These are phyloP conservation scores for Ammodytes marinus DNA, from an alignment of 2,113 vertebrate genomes.

Conservation along the genomic window DNA sequence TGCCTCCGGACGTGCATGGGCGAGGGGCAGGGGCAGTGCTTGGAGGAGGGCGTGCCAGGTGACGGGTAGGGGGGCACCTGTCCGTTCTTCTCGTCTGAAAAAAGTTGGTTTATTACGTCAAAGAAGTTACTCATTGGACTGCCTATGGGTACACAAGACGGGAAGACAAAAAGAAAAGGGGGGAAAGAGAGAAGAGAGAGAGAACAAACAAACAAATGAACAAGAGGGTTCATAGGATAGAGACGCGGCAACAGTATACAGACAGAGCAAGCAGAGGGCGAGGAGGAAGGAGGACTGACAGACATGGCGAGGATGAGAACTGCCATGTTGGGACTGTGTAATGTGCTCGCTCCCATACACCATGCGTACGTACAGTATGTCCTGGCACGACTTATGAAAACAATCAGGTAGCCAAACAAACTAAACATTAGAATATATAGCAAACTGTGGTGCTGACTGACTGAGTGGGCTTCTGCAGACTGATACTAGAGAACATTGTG, in stretches of 20 bases:
- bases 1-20: conserved; percentile 88
- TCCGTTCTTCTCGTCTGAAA: conserved; percentile 99
- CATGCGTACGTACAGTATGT: conserved; percentile 35
- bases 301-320: conserved; percentile 27
- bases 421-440: neutral
- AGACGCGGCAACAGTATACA: conserved; percentile 68
- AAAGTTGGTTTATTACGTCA: conserved; percentile 99
- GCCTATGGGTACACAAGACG: conserved; percentile 89
- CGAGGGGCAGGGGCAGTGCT: conserved; percentile 88
- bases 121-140: conserved; percentile 99
- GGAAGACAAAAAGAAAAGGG: conserved; percentile 82
- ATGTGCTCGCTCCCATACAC: neutral
- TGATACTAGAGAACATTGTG: neutral
- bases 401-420: conserved; percentile 2
- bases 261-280: conserved; percentile 71
- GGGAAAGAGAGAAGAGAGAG: conserved; percentile 81
- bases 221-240: conserved; percentile 85
- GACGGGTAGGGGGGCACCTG: conserved; percentile 93
- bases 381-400: neutral
- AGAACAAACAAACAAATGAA: conserved; percentile 93
- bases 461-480: neutral
- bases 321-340: conserved; percentile 2
- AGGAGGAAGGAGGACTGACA: conserved; percentile 31
- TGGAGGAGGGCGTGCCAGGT: conserved; percentile 91
- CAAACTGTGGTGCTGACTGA: neutral